A percentile compares a stretch with the other conserved stretches of the same genome.
These are phyloP conservation scores for Elanus axillaris DNA, from an alignment of 2,113 vertebrate genomes.

Conservation along the genomic window DNA sequence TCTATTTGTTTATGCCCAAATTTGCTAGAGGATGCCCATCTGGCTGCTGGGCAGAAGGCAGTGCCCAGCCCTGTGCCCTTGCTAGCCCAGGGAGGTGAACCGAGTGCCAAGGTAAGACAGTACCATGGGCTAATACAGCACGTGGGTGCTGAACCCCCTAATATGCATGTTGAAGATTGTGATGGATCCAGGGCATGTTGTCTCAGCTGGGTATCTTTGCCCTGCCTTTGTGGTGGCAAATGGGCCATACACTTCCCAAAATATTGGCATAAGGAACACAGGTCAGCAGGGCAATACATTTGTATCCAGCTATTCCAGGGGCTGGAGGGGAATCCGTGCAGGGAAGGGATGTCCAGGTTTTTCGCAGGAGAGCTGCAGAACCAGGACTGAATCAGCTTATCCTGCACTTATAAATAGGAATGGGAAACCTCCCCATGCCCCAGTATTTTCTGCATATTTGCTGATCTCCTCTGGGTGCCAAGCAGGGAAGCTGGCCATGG, in stretches of 20 bases:
- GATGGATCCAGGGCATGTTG: neutral
- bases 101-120: neutral
- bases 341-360: neutral
- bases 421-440: neutral
- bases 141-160: neutral
- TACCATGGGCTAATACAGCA: neutral
- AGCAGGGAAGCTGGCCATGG: neutral
- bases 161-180: neutral
- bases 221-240: neutral
- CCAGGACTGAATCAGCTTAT: neutral
- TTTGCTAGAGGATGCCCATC: neutral
- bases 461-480: neutral
- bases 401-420: neutral
- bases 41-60: neutral
- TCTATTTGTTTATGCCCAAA: neutral
- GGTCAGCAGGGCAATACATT: rapidly evolving
- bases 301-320: neutral
- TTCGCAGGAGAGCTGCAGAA: neutral
- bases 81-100: neutral
- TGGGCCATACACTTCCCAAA: neutral
- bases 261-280: rapidly evolving
- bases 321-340: neutral
- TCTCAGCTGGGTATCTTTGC: too few relatives aligned
- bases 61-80: neutral
- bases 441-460: neutral